Base-by-base conservation (phyloP, 2,113 vertebrate species). In the Nipponia nippon region DNA sequence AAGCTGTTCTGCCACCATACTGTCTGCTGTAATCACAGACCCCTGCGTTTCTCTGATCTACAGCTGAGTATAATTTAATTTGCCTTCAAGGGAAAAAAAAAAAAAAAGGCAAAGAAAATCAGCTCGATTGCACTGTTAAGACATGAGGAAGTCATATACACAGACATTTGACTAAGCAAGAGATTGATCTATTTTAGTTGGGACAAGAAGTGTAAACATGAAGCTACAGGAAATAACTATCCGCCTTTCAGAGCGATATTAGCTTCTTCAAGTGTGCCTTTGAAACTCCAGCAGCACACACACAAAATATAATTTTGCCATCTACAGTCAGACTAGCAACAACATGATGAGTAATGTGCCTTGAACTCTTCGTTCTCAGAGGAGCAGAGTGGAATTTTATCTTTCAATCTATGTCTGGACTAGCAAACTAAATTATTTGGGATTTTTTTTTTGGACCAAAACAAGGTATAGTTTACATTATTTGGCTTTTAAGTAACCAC, bases 401-500 rank as follows among this genome's bases (percentile, higher is more conserved):
- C 91, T 83, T 38, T 72, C 85, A 40, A 53, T 63, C 89, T 89
- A 8, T 1, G 58, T 67, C 83, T 71, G 49, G 80, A 76, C 47
- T 27, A 50, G 62, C 14, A 76, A 88, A 76, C 95, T 61, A 63
- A 85, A 94, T 92, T 73, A 89, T 83, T 65, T 49, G 66, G 62
- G 58, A 8, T 53, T 82, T 83, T 95, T 78, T 95, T 95, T 76
- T 82, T 78, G 44, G 93, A 69, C 80, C 65, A 84, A 73, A 65
- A 13, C 61, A 55, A 90, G 59, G 53, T 36, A 59, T 3, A 82
- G 79, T 58, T 49, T 27, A 38, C 3, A 27, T 52, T 46, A 80
- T 52, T 83, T 80, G 19, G 1, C 84, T 92, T 85, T 38, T 81
- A 96, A 95, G 83, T 80, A 97, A 59, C 85, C 94, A 73, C 77